A percentile compares a stretch with the other conserved stretches of the same genome.
These are phyloP conservation scores for Margaritifera margaritifera DNA, from an alignment of 2,888 invertebrate species.

Conservation along the genomic window DNA sequence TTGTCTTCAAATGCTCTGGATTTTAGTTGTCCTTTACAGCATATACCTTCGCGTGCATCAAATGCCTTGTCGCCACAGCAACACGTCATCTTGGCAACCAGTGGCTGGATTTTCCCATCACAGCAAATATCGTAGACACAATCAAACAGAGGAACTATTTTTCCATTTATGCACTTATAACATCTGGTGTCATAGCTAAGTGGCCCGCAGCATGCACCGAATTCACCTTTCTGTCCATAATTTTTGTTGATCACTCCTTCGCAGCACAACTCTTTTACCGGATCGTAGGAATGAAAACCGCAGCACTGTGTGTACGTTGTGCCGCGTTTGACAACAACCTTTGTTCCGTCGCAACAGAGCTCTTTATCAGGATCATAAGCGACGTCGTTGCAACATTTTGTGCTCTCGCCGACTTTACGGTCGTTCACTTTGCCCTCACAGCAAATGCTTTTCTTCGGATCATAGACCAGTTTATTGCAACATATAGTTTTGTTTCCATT, in stretches of 20 bases:
- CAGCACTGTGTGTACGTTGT: constrained; percentile 14
- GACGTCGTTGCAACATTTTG: constrained; percentile 19
- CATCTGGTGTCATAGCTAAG: constrained; percentile 29
- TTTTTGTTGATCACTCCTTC: constrained; percentile 18
- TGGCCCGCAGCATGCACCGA: constrained; percentile 19
- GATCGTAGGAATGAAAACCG: constrained; percentile 23
- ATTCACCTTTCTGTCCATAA: constrained; percentile 21
- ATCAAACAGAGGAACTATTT: constrained; percentile 20
- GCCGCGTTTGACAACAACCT: constrained; percentile 8
- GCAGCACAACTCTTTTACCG: constrained; percentile 22
- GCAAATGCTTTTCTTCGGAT: constrained; percentile 13
- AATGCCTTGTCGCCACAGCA: constrained; percentile 31
- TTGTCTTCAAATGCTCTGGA: constrained; percentile 13
- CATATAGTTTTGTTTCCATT: constrained; percentile 14
- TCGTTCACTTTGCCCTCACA: constrained; percentile 19
- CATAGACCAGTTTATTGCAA: constrained; percentile 16
- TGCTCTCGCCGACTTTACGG: too few relatives aligned
- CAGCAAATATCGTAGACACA: constrained; percentile 32
- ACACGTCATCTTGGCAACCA: constrained; percentile 11
- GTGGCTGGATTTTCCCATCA: constrained; percentile 27
- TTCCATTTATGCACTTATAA: constrained; percentile 22
- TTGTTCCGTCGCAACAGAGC: constrained; percentile 19
- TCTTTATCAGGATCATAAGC: constrained; percentile 16
- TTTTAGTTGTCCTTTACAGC: constrained; percentile 18
- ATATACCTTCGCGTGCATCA: constrained; percentile 20